Base-by-base conservation (phyloP, 2,888 invertebrate species). In the Drosophila stalkeri region DNA sequence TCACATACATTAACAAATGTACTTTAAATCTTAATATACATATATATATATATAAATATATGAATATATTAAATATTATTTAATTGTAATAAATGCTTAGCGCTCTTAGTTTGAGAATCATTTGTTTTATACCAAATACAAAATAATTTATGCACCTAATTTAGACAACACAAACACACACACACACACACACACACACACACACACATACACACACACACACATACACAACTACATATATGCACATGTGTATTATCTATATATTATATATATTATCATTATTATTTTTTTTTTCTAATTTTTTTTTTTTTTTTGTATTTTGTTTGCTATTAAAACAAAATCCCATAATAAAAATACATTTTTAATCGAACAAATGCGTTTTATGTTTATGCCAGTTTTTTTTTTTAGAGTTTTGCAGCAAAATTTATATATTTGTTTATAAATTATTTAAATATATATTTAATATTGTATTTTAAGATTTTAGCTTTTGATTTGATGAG, bases 61-160 rank as follows among this genome's bases (percentile, higher is more conserved):
- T 43, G 18, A 64, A 69, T 67, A 60, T 68, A 63, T 61, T 51
- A 70, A 44, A 71, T 59, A 75, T 79, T 77, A 81, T 81, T 86
- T 84, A 86, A 84, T 84, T 86, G 8, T 46, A 46, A 46, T 46
- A 84, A 84, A 81, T 77, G 82, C 82, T 44, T 86, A 86, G 77
- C 72, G 77, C 77, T 83, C 69, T 78, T 84, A 81, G 62, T 71
- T 76, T 7, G 69, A 69, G 59, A 80, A 77, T 82, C 73, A 79
- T 85, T 85, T 87, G 84, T 85, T 85, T 85, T 82, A 85, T 87
- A 85, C 84, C 84, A 85, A 85, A 85, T 85, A 84, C 85, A 84
- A 75, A 71, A 63, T 81, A 87, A 84, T 84, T 84, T 87, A 84
- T 87, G 76, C 87, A 84, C 84, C 37, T 80, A 77, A 80, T 74